These are phyloP conservation scores for Oreochromis aureus DNA, from an alignment of 2,113 vertebrate species.

Conservation along the genomic window DNA sequence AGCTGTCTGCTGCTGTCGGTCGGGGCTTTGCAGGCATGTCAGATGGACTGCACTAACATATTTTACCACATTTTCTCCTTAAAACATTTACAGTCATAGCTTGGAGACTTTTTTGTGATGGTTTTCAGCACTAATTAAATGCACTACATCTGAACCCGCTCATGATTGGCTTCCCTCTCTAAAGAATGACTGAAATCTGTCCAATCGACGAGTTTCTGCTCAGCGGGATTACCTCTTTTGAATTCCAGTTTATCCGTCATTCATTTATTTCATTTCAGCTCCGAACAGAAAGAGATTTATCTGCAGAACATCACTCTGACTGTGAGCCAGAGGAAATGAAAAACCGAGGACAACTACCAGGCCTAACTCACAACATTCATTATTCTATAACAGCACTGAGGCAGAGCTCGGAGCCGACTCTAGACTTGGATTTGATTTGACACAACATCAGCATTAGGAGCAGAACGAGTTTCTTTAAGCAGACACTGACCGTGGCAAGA, in stretches of 20 bases:
- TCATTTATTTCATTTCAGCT: background rate
- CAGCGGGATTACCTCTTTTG: slow-evolving; percentile 1
- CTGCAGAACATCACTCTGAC: background rate
- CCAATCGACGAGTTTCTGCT: background rate
- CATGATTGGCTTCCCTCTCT: background rate
- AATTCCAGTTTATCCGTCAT: background rate
- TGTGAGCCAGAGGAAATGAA: background rate
- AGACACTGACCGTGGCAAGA: background rate
- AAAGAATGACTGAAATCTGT: background rate
- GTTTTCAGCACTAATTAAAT: background rate
- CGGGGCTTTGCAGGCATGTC: slow-evolving; percentile 18
- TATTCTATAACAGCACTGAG: background rate
- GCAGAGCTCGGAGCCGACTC: background rate
- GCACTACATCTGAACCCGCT: background rate
- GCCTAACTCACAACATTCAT: background rate
- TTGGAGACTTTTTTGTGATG: background rate
- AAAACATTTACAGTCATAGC: background rate
- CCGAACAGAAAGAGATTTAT: background rate
- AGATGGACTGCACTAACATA: background rate
- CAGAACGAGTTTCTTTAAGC: background rate
- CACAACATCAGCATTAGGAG: background rate
- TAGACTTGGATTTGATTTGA: background rate
- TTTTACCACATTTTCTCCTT: background rate
- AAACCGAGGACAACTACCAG: background rate
- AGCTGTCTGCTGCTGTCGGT: background rate